phyloP scores from a whole-genome alignment of 2,888 invertebrate species.

The Ormyrus pomaceus region DNA sequence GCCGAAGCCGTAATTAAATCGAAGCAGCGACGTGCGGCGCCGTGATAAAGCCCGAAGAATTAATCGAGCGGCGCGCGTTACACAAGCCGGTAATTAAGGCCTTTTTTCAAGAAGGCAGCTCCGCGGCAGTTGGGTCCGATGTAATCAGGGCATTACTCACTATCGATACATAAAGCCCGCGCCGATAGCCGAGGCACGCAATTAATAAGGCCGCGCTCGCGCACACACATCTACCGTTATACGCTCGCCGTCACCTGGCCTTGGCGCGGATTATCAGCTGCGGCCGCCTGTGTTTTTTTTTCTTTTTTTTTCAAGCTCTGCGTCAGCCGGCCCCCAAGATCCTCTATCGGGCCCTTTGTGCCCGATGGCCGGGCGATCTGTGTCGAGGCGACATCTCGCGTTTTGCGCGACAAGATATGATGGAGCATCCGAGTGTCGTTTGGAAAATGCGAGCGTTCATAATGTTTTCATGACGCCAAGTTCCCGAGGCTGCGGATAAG shows the following conservation, averaged over 20 bases:
- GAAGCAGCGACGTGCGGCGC: too few species aligned
- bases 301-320: too few species aligned
- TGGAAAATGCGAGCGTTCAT: too few species aligned
- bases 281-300: background rate
- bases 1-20: too few species aligned
- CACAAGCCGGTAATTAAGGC: background rate
- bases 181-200: slow-evolving; percentile 5
- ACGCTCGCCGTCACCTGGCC: slow-evolving; percentile 4
- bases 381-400: slow-evolving; percentile 30
- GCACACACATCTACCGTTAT: background rate
- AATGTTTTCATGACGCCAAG: too few species aligned
- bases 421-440: too few species aligned
- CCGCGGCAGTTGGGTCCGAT: background rate
- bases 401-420: background rate
- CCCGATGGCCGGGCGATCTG: slow-evolving; percentile 4
- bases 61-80: background rate
- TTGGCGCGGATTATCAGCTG: slow-evolving; percentile 39
- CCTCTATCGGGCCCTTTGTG: slow-evolving; percentile 38
- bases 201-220: slow-evolving; percentile 7
- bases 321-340: too few species aligned
- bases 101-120: background rate
- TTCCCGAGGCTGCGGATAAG: too few species aligned
- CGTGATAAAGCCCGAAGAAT: background rate
- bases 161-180: slow-evolving; percentile 3
- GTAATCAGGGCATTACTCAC: slow-evolving; percentile 25